Percentiles rank a stretch among this genome's conserved stretches.
Evolutionary conservation across 53 echinoderm and acorn worm species (phyloP).

Genomic region (Crossaster papposus): DNA sequence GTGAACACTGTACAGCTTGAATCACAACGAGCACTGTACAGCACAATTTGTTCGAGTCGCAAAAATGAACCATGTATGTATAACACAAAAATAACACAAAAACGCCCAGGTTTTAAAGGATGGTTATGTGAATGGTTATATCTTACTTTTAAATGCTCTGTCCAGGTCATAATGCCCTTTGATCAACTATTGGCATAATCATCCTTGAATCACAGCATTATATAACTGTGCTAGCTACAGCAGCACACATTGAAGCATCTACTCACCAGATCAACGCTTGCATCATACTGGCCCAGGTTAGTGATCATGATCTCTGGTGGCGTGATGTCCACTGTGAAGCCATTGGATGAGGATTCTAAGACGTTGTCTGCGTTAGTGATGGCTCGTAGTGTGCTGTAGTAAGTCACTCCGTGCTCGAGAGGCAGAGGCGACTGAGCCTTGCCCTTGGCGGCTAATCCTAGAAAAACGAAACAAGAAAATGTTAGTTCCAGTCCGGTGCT

Average conservation of each 20-base stretch:
- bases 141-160: too few species aligned
- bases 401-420: constrained; percentile 55
- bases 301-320: constrained; percentile 51
- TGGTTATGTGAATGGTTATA: too few species aligned
- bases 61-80: too few species aligned
- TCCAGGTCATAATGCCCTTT: background rate
- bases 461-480: background rate
- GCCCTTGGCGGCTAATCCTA: constrained; percentile 50
- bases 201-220: background rate
- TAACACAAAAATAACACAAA: too few species aligned
- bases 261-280: constrained; percentile 39
- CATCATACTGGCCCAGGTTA: constrained; percentile 31
- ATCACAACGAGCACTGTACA: too few species aligned
- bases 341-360: constrained; percentile 61
- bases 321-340: constrained; percentile 65
- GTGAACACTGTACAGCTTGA: too few species aligned
- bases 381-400: constrained; percentile 66
- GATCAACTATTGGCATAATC: background rate
- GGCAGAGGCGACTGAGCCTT: constrained; percentile 63
- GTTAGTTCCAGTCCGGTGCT: background rate
- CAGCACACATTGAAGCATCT: background rate
- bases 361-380: constrained; percentile 66
- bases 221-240: too few species aligned
- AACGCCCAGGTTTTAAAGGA: too few species aligned
- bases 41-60: too few species aligned